Evolutionary conservation across 2,113 vertebrate genomes (phyloP).

Genomic region (Uropsilus gracilis): DNA sequence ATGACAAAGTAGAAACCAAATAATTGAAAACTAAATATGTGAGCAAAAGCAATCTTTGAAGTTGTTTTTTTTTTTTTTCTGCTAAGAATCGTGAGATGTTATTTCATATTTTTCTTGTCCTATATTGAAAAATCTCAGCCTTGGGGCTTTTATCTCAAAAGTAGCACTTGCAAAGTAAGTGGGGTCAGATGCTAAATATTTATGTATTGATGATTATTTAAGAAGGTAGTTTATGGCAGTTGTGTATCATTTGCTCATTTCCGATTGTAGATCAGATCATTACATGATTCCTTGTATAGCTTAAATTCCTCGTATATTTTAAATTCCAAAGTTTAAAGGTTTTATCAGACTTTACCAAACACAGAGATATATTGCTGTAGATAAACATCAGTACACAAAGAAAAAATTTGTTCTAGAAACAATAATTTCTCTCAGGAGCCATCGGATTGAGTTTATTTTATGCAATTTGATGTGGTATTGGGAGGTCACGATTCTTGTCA

Average conservation of each 20-base stretch:
- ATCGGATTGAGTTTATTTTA: too few relatives aligned
- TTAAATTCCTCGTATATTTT: not conserved
- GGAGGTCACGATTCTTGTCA: not conserved
- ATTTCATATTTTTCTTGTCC: not conserved
- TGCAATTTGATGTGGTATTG: not conserved
- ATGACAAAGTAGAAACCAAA: not conserved
- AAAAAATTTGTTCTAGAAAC: not conserved
- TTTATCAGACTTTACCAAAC: not conserved
- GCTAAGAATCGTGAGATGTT: not conserved
- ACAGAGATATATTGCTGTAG: fast-evolving
- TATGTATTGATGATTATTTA: not conserved
- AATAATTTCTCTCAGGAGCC: not conserved
- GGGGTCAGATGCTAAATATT: not conserved
- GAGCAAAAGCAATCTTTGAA: not conserved
- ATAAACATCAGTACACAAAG: not conserved
- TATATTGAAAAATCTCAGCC: not conserved
- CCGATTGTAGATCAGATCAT: not conserved
- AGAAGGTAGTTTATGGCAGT: not conserved
- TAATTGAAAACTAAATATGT: not conserved
- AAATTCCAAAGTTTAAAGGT: not conserved
- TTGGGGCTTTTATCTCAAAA: not conserved
- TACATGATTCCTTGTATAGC: too few relatives aligned
- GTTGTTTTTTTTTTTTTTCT: not conserved
- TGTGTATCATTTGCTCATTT: not conserved
- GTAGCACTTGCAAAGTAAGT: not conserved